Evolutionary conservation across 2,113 vertebrate genomes (phyloP), one percentile per base, ranked within the genome.

Genomic region (Lagopus leucura): DNA sequence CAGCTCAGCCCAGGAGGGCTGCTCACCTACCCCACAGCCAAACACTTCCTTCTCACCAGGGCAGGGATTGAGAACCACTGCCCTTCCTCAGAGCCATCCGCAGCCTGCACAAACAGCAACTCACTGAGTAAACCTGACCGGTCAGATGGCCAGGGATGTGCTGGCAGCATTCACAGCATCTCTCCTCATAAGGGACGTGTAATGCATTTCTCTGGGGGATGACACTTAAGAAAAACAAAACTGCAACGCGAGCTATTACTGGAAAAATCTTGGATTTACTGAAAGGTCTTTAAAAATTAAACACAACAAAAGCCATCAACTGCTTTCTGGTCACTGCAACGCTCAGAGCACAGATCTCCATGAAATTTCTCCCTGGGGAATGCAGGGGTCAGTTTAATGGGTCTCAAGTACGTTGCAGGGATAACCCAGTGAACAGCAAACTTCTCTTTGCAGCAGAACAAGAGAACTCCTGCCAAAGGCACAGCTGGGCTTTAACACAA

Each of bases 231-330:
- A 75, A 79, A 92, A 61, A 65, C 6, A 6, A 78, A 83, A 94
- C 14, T 36, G 61, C 43, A 78, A 55, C 40, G 61, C 65, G 78
- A 93, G 65, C 86, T 61, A 1, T 78, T 86, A 74, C 77, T 43
- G 73, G 43, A 63, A 88, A 69, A 90, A 13, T 12, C 61, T 25
- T 25, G 55, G 47, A 74, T 83, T 86, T 78, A 61, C 65, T n/a
- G 61, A 89, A 78, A 84, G 65, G 60, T 80, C 54, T 95, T 83
- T 21, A 65, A 60, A 89, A 92, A 85, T 58, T 40, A 66, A 92
- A 34, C 43, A 57, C 25, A 84, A 60, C 15, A 18, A 50, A 79
- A 96, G 38, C 43, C 83, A 58, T 91, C n/a, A 1, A 24, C 36
- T 32, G 88, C 69, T 94, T 73, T 76, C 66, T 70, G 83, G 47